phyloP scores from a whole-genome alignment of 2,797 vertebrate genomes.

The Zenarchopterus dispar region DNA sequence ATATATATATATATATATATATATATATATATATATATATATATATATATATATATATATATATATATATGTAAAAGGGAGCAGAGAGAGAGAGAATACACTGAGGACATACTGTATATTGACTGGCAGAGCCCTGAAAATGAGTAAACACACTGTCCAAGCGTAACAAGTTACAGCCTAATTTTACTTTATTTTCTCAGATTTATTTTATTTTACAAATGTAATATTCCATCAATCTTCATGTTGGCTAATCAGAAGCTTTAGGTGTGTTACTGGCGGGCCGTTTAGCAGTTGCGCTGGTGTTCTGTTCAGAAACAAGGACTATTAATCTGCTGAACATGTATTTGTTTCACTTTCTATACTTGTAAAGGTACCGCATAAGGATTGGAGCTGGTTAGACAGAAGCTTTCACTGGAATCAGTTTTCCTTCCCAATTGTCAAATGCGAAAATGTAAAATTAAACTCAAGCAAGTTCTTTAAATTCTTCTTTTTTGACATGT shows the following conservation, averaged over 20 bases:
- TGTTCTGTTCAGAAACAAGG: neutral
- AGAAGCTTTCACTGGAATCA: neutral
- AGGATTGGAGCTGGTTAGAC: neutral
- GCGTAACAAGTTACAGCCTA: neutral
- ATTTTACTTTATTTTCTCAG: neutral
- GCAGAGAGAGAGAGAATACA: too few relatives aligned
- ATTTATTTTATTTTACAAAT: neutral
- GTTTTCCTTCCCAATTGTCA: neutral
- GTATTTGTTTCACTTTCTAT: neutral
- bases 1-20: too few relatives aligned
- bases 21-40: too few relatives aligned
- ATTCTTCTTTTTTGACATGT: neutral
- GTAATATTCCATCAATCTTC: neutral
- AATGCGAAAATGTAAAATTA: neutral
- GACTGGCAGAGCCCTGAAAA: neutral
- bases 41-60: too few relatives aligned
- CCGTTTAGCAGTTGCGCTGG: neutral
- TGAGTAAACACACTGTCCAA: neutral
- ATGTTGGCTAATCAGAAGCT: neutral
- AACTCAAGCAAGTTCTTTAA: too few relatives aligned
- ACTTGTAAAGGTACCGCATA: neutral
- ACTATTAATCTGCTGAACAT: neutral
- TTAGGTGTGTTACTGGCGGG: neutral
- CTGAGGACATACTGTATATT: neutral
- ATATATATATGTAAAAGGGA: too few relatives aligned